Conservation (phyloP, 2,113 vertebrate genomes). For the Psilopogon haemacephalus region DNA sequence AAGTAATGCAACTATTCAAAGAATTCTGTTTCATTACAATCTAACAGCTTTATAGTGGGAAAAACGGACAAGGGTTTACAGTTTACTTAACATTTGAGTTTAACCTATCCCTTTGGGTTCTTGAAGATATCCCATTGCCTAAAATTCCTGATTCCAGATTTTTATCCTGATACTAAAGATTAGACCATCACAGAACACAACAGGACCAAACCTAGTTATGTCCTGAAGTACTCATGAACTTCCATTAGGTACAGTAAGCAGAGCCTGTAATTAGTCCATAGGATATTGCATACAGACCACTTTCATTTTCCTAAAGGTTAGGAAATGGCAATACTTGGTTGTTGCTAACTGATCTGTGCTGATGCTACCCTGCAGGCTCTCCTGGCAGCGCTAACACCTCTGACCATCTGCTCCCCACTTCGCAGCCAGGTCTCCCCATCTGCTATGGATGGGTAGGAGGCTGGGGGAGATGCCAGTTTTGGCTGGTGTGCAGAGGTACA, state of each 20-base stretch:
- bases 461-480: background rate
- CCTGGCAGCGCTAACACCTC: fast-evolving
- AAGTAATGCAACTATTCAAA: background rate
- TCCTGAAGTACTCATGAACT: background rate
- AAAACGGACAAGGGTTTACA: background rate
- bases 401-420: background rate
- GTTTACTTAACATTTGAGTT: background rate
- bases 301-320: background rate
- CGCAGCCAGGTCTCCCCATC: background rate
- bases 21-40: background rate
- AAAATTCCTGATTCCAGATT: background rate
- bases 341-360: background rate
- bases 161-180: background rate
- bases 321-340: background rate
- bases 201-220: background rate
- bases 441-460: background rate
- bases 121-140: background rate
- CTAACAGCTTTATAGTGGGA: background rate
- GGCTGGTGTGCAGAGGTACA: background rate
- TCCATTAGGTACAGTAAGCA: background rate
- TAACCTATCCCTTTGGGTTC: background rate
- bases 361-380: background rate
- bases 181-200: background rate
- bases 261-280: background rate
- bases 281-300: background rate